phyloP scores from a whole-genome alignment of 2,113 vertebrate species.

The Gobiocypris rarus region DNA sequence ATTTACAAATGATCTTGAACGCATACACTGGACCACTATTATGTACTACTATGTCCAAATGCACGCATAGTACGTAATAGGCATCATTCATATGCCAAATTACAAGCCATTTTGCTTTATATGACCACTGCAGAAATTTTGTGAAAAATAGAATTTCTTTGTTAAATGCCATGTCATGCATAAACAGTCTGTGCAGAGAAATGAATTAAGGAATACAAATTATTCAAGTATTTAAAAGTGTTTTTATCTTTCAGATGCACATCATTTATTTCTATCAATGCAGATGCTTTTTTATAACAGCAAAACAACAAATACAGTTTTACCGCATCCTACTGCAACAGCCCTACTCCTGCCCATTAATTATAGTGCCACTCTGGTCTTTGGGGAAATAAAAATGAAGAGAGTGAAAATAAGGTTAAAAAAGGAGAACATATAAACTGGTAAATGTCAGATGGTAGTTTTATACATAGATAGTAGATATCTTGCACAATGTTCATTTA shows the following conservation, averaged over 20 bases:
- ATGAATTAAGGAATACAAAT: not conserved
- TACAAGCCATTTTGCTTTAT: not conserved
- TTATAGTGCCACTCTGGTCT: conserved; percentile 16
- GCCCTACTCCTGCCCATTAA: conserved; percentile 29
- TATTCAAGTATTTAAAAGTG: not conserved
- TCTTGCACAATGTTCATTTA: not conserved
- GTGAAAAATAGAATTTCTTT: not conserved
- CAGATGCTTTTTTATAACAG: not conserved
- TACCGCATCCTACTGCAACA: conserved; percentile 24
- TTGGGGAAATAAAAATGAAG: conserved; percentile 40
- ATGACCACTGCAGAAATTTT: not conserved
- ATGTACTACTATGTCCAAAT: not conserved
- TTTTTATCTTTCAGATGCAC: not conserved
- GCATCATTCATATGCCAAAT: not conserved
- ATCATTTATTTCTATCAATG: not conserved
- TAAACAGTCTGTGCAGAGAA: conserved; percentile 3
- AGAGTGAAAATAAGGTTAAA: conserved; percentile 26
- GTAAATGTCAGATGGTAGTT: conserved; percentile 29
- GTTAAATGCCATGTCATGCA: conserved; percentile 6
- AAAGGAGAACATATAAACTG: not conserved
- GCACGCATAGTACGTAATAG: not conserved
- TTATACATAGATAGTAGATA: not conserved
- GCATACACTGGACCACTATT: not conserved
- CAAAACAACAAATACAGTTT: not conserved
- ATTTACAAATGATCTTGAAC: not conserved